Percentiles rank a stretch among this genome's conserved stretches.
Evolutionary conservation across 1,140 invertebrate species (phyloP).

Genomic region (Muscidifurax raptorellus): DNA sequence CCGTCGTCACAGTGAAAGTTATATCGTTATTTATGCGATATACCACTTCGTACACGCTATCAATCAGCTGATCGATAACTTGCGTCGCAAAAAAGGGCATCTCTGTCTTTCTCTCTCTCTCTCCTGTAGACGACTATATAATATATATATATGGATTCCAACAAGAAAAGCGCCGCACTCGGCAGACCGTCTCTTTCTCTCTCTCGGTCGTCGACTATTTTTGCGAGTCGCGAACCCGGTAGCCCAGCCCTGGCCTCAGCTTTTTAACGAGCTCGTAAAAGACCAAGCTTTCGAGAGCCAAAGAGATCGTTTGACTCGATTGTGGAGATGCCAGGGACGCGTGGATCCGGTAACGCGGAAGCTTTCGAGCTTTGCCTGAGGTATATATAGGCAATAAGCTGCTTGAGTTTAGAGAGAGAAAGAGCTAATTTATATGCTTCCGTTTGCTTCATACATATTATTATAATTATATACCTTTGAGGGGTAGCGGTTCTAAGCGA

Average conservation of each 20-base stretch:
- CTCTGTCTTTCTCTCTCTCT: no score
- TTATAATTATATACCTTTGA: no score
- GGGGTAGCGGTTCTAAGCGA: neutral
- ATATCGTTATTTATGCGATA: no score
- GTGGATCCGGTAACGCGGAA: neutral
- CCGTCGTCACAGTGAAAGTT: no score
- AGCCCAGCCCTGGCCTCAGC: neutral
- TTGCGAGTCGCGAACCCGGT: neutral
- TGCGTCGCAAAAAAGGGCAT: neutral
- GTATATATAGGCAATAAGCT: neutral
- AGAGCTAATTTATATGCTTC: neutral
- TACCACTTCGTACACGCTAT: no score
- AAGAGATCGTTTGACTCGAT: neutral
- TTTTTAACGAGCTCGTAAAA: conserved; percentile 30
- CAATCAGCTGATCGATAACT: neutral
- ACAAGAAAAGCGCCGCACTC: neutral
- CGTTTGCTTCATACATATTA: neutral
- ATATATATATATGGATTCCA: no score
- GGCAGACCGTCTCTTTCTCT: neutral
- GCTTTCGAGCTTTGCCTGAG: neutral
- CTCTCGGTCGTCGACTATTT: conserved; percentile 24
- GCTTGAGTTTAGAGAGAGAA: neutral
- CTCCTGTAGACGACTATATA: conserved; percentile 21
- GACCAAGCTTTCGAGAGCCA: neutral
- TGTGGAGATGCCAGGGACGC: neutral